Base-by-base conservation (phyloP, 2,797 vertebrate genomes). In the Ceryle rudis region DNA sequence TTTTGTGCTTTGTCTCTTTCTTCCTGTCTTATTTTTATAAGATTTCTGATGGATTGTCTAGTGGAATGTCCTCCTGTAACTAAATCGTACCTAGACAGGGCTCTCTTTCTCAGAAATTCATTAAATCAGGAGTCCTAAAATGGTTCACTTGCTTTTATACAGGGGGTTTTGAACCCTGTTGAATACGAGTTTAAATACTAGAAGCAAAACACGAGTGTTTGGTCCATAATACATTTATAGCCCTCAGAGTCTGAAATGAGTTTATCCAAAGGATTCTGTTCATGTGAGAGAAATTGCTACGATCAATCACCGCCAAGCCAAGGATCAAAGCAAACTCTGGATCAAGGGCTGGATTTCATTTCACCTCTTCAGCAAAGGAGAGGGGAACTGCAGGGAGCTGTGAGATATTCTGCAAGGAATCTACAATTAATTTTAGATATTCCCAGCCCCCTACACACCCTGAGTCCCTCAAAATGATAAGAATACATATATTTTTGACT, bases 271-370 rank as follows among this genome's bases (percentile, higher is more conserved):
- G 91, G 91, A 65, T 95, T 96, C 96, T 96, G 69, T 91, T 96
- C 94, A 94, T 89, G 74, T 72, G 89, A 70, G 91, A 95, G 94
- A 96, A 98, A 97, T 97, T 97, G 97, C 90, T 96, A 33, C 89
- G 97, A 97, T 96, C 97, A 96, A 92, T 97, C 97, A 93, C 78
- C 2, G 9, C 9, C 0, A 16, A 55, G 77, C 35, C 86, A 91
- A 73, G 71, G 93, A 94, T 91, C 95, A 97, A 92, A 94, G 87
- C 60, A 97, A 97, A 86, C 2, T 46, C 95, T 95, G 94, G 95
- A 93, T 92, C 31, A 18, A 96, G 94, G 90, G 64, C 78, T 81
- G 86, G 77, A 84, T 95, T 95, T 89, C 62, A 65, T 46, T 89
- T 91, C 46, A 73, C 21, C 37, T 46, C 71, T 91, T 92, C 86